Percentiles rank a stretch among this genome's conserved stretches.
Conservation (phyloP, 2,797 vertebrate species). For the Gallinago nigripennis region DNA sequence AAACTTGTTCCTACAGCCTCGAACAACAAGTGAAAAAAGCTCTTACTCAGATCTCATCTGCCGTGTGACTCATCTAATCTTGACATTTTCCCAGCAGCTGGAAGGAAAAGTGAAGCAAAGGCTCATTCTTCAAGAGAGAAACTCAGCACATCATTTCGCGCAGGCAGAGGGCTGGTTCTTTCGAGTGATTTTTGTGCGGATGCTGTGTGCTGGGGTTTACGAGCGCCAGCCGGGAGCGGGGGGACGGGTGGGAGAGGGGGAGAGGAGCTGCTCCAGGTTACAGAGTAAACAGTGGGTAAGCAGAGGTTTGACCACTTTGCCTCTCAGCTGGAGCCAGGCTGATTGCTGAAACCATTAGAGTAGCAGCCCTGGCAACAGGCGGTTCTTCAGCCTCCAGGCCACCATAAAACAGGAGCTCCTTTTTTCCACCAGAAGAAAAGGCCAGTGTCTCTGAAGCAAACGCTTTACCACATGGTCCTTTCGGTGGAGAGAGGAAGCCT, state of each 20-base stretch:
- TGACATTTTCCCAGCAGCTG: constrained; percentile 35
- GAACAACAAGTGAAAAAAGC: background rate
- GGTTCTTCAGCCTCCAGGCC: constrained; percentile 65
- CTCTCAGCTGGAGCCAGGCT: constrained; percentile 19
- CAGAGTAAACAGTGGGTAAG: constrained; percentile 5
- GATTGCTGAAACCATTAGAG: constrained; percentile 60
- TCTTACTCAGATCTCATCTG: background rate
- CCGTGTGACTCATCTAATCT: background rate
- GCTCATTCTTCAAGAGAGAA: background rate
- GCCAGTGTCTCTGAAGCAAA: constrained; percentile 74
- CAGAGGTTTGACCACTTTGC: background rate
- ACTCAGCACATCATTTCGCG: background rate
- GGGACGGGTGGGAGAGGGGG: background rate
- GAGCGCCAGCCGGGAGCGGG: background rate
- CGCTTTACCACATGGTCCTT: constrained; percentile 76
- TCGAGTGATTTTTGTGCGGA: constrained; percentile 13
- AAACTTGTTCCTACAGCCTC: background rate
- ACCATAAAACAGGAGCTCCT: constrained; percentile 76
- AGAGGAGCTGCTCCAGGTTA: background rate
- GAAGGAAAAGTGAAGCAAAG: background rate
- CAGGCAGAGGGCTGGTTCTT: background rate
- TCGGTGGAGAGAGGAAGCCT: constrained; percentile 54
- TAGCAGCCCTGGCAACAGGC: constrained; percentile 60
- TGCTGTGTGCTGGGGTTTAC: background rate
- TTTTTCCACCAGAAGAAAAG: constrained; percentile 81